phyloP scores from a whole-genome alignment of 2,888 invertebrate genomes.

The Cephus rjabovi region DNA sequence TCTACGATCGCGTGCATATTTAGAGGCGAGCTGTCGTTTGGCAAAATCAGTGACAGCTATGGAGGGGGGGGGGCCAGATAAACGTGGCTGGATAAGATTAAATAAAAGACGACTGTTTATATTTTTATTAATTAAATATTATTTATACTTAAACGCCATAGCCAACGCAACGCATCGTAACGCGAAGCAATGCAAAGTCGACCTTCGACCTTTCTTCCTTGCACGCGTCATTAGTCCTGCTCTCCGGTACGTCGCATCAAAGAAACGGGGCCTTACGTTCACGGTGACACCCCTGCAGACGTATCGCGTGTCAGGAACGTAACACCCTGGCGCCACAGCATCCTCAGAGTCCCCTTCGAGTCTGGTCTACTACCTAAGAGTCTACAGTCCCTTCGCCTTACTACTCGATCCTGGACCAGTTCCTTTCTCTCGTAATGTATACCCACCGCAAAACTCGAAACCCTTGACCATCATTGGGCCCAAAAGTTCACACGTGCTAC shows the following conservation, averaged over 20 bases:
- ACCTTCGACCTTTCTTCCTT: constrained; percentile 40
- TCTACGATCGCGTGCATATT: background rate
- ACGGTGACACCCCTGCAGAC: constrained; percentile 53
- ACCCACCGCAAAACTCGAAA: constrained; percentile 26
- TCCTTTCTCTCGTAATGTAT: constrained; percentile 27
- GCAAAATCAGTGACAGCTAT: background rate
- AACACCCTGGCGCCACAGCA: constrained; percentile 61
- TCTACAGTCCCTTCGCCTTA: constrained; percentile 33
- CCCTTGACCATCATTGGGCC: constrained; percentile 19
- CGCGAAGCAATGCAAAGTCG: constrained; percentile 50
- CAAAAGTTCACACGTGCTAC: background rate
- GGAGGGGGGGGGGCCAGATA: no score
- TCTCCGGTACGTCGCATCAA: background rate
- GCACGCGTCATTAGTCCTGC: constrained; percentile 48
- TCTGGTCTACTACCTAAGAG: constrained; percentile 26
- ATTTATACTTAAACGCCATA: background rate
- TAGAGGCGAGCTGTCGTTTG: background rate
- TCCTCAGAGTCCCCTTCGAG: constrained; percentile 42
- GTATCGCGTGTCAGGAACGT: constrained; percentile 61
- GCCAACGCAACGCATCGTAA: background rate
- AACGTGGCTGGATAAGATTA: background rate
- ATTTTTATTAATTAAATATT: background rate
- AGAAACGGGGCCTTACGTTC: constrained; percentile 11
- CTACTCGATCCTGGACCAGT: constrained; percentile 28
- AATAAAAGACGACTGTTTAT: background rate